Evolutionary conservation across 2,797 vertebrate genomes (phyloP), one percentile per base, ranked within the genome.

Genomic region (Acanthis flammea): DNA sequence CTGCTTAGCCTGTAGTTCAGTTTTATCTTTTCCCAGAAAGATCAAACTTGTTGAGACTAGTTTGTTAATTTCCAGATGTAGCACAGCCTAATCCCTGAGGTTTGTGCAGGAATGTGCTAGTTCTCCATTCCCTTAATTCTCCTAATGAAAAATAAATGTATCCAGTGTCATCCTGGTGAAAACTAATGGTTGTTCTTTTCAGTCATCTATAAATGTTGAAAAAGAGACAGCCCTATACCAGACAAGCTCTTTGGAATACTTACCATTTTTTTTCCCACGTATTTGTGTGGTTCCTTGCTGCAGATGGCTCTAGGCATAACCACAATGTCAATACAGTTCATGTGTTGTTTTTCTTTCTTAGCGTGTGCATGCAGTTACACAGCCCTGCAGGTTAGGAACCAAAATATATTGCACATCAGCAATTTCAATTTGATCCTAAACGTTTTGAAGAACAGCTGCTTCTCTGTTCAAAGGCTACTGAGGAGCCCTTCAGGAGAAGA

Each of bases 11-110:
- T 76, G 90, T 94, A 95, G 94, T 97, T 96, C 94, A 89, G 82
- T 92, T 95, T 97, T 96, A 94, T 93, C 94, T 95, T 94, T 97
- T 97, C 97, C 96, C 96, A 96, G 97, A 97, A 97, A 96, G 94
- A 96, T 97, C 91, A 95, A 96, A 91, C 97, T 95, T 97, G 97
- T 96, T 97, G 95, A 94, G 95, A 97, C 97, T 97, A 70, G 97
- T 95, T 96, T 96, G 92, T 89, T 96, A 96, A 95, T 96, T 97
- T 90, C 94, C 96, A 97, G 96, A 96, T 96, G 96, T 48, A 96
- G 86, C 91, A 76, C 68, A 96, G 94, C 74, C 91, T 97, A 97
- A 97, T 97, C 97, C 96, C 90, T 89, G 97, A 97, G 96, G 96
- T 97, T 97, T 97, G 86, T 79, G 88, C 93, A 96, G 96, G 97